phyloP scores from a whole-genome alignment of 2,797 vertebrate species.

The Scarus forsteni region DNA sequence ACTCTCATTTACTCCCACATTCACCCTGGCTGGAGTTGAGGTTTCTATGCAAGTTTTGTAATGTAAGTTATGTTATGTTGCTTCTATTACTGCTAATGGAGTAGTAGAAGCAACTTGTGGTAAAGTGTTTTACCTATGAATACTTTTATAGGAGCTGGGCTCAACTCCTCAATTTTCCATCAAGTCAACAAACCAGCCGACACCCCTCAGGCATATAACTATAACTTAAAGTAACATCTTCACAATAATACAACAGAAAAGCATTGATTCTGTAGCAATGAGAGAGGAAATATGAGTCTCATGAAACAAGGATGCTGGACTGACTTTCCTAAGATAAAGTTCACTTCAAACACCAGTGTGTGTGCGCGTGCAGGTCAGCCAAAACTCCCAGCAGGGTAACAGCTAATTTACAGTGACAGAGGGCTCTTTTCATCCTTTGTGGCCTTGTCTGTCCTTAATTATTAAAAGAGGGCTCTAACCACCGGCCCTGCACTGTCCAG shows the following conservation, averaged over 20 bases:
- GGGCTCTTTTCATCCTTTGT: conserved; percentile 87
- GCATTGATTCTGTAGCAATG: conserved; percentile 40
- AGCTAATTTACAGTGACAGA: conserved; percentile 90
- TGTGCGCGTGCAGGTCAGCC: conserved; percentile 54
- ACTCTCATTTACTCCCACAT: too few relatives aligned
- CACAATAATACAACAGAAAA: conserved; percentile 41
- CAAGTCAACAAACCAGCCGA: too few relatives aligned
- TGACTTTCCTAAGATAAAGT: conserved; percentile 54
- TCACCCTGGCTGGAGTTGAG: too few relatives aligned
- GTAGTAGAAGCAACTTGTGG: too few relatives aligned
- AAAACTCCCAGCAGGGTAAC: conserved; percentile 78
- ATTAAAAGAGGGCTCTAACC: conserved; percentile 88
- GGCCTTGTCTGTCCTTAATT: conserved; percentile 89
- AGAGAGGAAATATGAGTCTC: conserved; percentile 41
- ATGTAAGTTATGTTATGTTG: too few relatives aligned
- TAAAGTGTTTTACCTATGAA: too few relatives aligned
- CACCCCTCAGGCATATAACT: too few relatives aligned
- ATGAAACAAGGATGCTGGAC: conserved; percentile 16
- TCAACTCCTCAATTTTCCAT: too few relatives aligned
- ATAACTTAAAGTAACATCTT: conserved; percentile 2
- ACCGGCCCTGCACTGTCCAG: conserved; percentile 76
- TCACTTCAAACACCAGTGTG: conserved; percentile 37
- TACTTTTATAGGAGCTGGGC: too few relatives aligned
- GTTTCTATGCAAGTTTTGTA: too few relatives aligned
- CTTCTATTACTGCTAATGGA: too few relatives aligned